Conservation (phyloP, 2,888 invertebrate species). For the Crocallis elinguaria region DNA sequence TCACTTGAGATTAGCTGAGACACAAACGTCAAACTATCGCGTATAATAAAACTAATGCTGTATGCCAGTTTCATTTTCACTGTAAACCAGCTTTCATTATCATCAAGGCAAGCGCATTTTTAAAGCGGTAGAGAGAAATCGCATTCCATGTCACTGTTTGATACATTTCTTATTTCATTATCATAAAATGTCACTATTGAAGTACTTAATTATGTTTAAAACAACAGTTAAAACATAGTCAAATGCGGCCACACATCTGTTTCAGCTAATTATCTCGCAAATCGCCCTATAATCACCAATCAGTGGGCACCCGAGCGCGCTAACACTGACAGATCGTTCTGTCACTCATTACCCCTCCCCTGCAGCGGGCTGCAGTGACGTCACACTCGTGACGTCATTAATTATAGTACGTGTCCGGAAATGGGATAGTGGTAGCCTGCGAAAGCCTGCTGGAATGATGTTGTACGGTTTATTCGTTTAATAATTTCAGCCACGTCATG, state of each 20-base stretch:
- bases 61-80: no score
- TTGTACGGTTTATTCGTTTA: background rate
- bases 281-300: slow-evolving; percentile 30
- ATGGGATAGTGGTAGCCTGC: slow-evolving; percentile 46
- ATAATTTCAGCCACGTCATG: background rate
- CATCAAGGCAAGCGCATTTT: no score
- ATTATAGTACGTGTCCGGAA: slow-evolving; percentile 52
- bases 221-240: background rate
- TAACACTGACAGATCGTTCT: slow-evolving; percentile 41
- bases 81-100: no score
- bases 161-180: no score
- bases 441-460: slow-evolving; percentile 25
- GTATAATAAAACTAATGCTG: no score
- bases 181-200: no score
- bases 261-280: slow-evolving; percentile 7
- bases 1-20: no score
- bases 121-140: no score
- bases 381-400: slow-evolving; percentile 58
- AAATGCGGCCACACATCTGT: background rate
- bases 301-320: slow-evolving; percentile 26
- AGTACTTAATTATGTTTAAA: no score
- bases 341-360: slow-evolving; percentile 44
- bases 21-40: no score
- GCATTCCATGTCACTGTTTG: no score
- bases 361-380: slow-evolving; percentile 44